These are phyloP conservation scores for Lampris incognitus DNA, from an alignment of 2,113 vertebrate genomes.

Conservation along the genomic window DNA sequence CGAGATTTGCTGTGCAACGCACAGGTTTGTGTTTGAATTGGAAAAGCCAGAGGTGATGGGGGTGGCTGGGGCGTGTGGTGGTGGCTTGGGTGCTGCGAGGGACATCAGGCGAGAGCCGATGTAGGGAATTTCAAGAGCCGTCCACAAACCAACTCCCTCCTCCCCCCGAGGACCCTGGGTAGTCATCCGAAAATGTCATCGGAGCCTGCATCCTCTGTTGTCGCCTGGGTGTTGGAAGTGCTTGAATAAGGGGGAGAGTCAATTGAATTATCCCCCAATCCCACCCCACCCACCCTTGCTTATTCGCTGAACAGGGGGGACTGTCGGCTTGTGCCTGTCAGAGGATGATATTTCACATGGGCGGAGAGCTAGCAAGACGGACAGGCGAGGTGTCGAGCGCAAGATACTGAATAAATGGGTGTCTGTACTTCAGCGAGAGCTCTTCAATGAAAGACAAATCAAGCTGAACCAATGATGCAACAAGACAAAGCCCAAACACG, in stretches of 20 bases:
- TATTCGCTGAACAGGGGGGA: conserved; percentile 25
- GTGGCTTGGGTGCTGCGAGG: not conserved
- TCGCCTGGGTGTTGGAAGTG: conserved; percentile 35
- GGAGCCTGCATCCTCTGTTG: conserved; percentile 35
- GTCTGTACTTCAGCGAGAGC: conserved; percentile 52
- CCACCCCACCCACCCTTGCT: conserved; percentile 1
- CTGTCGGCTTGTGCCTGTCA: conserved; percentile 52
- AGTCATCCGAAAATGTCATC: conserved; percentile 52
- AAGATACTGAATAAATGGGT: conserved; percentile 59
- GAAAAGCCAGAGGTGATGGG: conserved; percentile 19
- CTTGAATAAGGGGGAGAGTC: conserved; percentile 30
- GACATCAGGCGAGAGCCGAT: no score
- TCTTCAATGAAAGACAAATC: conserved; percentile 57
- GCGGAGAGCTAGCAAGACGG: conserved; percentile 8
- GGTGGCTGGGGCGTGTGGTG: not conserved
- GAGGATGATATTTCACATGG: conserved; percentile 48
- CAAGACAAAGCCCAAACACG: conserved; percentile 58
- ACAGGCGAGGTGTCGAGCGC: conserved; percentile 23
- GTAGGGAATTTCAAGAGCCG: conserved; percentile 1
- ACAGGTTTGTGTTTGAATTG: conserved; percentile 13
- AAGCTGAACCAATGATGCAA: conserved; percentile 65
- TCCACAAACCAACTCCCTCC: not conserved
- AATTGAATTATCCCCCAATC: conserved; percentile 37
- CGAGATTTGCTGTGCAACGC: not conserved
- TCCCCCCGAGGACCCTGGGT: conserved; percentile 22